Base-by-base conservation (phyloP, 35 echinoderm and acorn worm genomes). In the Apostichopus parvimensis region DNA sequence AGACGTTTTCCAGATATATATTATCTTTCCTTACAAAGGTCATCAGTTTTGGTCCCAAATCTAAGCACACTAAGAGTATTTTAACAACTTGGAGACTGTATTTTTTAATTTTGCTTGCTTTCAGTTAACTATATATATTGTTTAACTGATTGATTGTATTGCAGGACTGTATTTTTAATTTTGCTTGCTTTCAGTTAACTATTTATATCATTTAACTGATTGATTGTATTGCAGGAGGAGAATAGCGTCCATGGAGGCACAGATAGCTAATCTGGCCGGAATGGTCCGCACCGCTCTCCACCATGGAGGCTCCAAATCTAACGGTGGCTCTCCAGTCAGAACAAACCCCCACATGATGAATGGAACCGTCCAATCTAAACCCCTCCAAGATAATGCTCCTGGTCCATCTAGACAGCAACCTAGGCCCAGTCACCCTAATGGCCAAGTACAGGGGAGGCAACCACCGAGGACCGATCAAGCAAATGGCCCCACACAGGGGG, bases 261-360 rank as follows among this genome's bases (percentile, higher is more conserved):
- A 99, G 93, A 99, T 99, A 52, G 97, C 97, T 62, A 99, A 93
- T 79, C 77, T 99, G 64, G 95, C 97, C n/a, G 97, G 97, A 65
- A 96, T 99, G 93, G 95, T 99, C 13, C 91, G 95, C 18, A 95
- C 97, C 14, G 97, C 93, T n/a, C 83, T 99, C 1, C 90, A 64
- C 90, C 90, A 26, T 53, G 83, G 80, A 25, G 87, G 77, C 9
- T 57, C 95, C 7, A 13, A 92, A 55, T 81, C 61, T 22, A 81
- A 92, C 77, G 87, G 93, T 55, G 79, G 90, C 15, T 92, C 59
- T 34, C 90, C 90, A 0, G 79, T 81, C 56, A 92, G 77, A 52
- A 82, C 59, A 25, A 79, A 68, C 77, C 75, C 77, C 21, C 77
- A 82, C 8, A 56, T 75, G 79, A 76, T 58, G 53, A 83, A 92